Percentiles rank a stretch among this genome's conserved stretches.
Conservation (phyloP, 2,797 vertebrate species). For the Leptoclinus maculatus region DNA sequence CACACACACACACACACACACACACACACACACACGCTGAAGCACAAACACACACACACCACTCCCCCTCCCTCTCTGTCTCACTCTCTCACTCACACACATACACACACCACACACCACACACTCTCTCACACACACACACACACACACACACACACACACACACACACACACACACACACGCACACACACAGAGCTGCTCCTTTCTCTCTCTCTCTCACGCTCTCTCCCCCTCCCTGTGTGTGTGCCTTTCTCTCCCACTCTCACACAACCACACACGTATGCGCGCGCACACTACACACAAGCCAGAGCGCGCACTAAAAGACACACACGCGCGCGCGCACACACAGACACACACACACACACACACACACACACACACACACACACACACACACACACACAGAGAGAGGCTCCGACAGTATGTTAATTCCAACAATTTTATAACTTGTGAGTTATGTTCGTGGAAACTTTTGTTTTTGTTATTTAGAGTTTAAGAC, state of each 20-base stretch:
- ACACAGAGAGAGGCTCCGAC: conserved; percentile 34
- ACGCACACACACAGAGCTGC: conserved; percentile 56
- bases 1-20: conserved; percentile 34
- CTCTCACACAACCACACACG: conserved; percentile 64
- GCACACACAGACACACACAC: conserved; percentile 32
- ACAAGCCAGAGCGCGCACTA: conserved; percentile 41
- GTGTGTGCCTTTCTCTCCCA: conserved; percentile 53
- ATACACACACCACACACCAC: conserved; percentile 18
- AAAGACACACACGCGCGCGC: conserved; percentile 11
- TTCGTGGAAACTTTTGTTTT: conserved; percentile 64
- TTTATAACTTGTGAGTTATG: conserved; percentile 42
- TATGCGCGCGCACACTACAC: conserved; percentile 38
- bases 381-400: neutral
- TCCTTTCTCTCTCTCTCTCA: conserved; percentile 77
- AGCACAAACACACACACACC: conserved; percentile 12
- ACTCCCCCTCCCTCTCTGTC: conserved; percentile 32
- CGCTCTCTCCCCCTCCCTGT: conserved; percentile 65
- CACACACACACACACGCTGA: conserved; percentile 16
- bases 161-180: conserved; percentile 42
- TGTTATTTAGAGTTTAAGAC: conserved; percentile 10
- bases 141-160: conserved; percentile 20
- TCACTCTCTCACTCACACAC: conserved; percentile 5
- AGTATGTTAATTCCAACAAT: conserved; percentile 45
- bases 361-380: neutral
- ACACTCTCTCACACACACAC: conserved; percentile 10